Evolutionary conservation across 2,797 vertebrate genomes (phyloP).

Genomic region (Neosilurus hyrtlii): DNA sequence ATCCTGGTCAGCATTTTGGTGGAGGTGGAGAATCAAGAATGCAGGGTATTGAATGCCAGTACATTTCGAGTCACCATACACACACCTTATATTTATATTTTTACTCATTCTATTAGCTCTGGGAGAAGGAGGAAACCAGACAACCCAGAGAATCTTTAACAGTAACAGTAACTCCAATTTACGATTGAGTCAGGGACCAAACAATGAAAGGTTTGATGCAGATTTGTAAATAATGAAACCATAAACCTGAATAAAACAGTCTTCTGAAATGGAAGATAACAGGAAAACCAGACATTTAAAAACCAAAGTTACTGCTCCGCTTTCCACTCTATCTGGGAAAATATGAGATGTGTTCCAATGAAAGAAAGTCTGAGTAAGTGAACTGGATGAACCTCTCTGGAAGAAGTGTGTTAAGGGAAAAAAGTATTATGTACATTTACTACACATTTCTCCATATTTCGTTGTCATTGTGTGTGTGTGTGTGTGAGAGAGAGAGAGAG

Average conservation of each 20-base stretch:
- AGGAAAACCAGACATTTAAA: neutral
- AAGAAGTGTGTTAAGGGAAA: neutral
- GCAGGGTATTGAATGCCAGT: neutral
- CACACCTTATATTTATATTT: too few species aligned
- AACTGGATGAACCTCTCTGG: neutral
- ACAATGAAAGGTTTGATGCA: neutral
- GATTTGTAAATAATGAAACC: constrained; percentile 6
- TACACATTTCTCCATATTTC: neutral
- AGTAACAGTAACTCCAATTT: neutral
- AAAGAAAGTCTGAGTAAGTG: neutral
- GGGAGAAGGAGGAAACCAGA: neutral
- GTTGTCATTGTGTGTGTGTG: neutral
- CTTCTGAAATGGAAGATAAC: neutral
- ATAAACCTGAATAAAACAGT: neutral
- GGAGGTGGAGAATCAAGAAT: neutral
- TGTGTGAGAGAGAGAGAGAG: neutral
- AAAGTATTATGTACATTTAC: neutral
- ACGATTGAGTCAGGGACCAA: neutral
- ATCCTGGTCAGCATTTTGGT: neutral
- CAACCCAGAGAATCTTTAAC: neutral
- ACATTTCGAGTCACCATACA: neutral
- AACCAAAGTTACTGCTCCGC: constrained; percentile 4
- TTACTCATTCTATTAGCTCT: neutral
- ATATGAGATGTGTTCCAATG: neutral
- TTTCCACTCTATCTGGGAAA: neutral